Evolutionary conservation across 1,140 invertebrate species (phyloP).

Genomic region (Pantala flavescens): DNA sequence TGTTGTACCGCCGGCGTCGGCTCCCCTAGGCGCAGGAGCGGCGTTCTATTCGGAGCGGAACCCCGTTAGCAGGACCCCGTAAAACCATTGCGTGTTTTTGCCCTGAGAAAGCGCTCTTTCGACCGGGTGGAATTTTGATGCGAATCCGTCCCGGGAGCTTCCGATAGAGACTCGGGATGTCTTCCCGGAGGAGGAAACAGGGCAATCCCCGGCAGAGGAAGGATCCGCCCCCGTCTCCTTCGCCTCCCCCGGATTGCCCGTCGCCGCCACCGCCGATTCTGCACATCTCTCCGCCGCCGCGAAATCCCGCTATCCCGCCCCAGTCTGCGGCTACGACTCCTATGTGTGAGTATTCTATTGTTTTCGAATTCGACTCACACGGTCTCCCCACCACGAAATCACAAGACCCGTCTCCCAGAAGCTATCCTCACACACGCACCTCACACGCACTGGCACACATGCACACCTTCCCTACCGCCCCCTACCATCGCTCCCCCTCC

Average conservation of each 20-base stretch:
- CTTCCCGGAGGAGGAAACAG: background rate
- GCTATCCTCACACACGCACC: background rate
- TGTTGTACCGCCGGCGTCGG: background rate
- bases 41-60: background rate
- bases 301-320: background rate
- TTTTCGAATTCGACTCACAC: background rate
- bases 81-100: too few species aligned
- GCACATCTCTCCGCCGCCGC: background rate
- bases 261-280: background rate
- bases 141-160: too few species aligned
- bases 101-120: too few species aligned
- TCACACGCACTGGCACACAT: background rate
- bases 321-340: background rate
- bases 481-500: background rate
- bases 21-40: background rate
- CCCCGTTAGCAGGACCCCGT: too few species aligned
- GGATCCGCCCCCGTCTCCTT: background rate
- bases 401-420: background rate
- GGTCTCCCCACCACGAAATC: background rate
- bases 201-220: background rate
- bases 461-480: background rate
- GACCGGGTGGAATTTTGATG: too few species aligned
- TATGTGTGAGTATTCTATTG: background rate
- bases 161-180: background rate
- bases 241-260: background rate